Evolutionary conservation across 2,888 invertebrate genomes (phyloP).

Genomic region (Drosophila tripunctata): DNA sequence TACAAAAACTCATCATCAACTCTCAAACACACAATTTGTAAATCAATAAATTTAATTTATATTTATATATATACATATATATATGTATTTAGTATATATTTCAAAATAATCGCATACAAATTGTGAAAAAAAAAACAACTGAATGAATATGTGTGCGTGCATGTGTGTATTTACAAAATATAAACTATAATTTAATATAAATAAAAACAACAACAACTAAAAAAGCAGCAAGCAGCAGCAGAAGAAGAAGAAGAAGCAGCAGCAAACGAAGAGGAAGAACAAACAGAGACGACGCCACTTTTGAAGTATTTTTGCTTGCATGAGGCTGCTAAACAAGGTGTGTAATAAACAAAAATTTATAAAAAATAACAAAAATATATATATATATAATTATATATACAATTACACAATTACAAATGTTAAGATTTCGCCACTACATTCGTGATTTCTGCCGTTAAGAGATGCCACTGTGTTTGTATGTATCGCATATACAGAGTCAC

Average conservation of each 20-base stretch:
- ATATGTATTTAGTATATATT: no score
- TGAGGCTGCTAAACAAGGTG: slow-evolving; percentile 76
- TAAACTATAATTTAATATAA: slow-evolving; percentile 19
- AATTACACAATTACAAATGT: slow-evolving; percentile 10
- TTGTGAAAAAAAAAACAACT: slow-evolving; percentile 1
- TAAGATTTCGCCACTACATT: slow-evolving; percentile 41
- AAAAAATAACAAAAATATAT: background rate
- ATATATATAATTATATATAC: background rate
- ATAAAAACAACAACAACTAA: slow-evolving; percentile 21
- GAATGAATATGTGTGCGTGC: slow-evolving; percentile 13
- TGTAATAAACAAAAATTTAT: slow-evolving; percentile 46
- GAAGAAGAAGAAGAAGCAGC: no score
- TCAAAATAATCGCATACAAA: no score
- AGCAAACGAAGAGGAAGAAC: no score
- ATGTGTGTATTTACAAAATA: slow-evolving; percentile 19
- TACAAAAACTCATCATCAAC: slow-evolving; percentile 4
- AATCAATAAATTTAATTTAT: slow-evolving; percentile 47
- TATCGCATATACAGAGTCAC: slow-evolving; percentile 34
- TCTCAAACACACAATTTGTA: slow-evolving; percentile 35
- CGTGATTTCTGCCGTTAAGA: slow-evolving; percentile 22
- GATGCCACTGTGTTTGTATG: slow-evolving; percentile 45
- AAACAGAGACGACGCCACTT: no score
- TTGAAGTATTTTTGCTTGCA: no score
- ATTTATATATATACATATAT: background rate
- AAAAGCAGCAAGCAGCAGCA: slow-evolving; percentile 27